Conservation (phyloP, 2,113 vertebrate genomes). For the Odobenus rosmarus region DNA sequence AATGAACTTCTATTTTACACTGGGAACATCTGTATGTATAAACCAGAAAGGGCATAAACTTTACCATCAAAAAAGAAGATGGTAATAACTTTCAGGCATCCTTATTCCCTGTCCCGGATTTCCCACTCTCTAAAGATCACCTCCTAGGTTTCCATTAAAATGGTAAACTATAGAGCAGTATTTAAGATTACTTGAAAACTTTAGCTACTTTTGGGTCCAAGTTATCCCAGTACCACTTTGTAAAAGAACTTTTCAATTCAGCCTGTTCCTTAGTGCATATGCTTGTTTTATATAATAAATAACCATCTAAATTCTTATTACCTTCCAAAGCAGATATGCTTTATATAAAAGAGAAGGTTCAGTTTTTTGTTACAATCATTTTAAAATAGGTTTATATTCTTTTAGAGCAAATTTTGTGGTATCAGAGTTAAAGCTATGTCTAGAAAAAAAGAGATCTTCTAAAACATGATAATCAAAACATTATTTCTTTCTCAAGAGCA, state of each 20-base stretch:
- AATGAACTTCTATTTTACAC: not conserved
- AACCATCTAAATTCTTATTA: not conserved
- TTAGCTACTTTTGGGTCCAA: not conserved
- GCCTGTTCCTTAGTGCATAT: not conserved
- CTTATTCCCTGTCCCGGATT: not conserved
- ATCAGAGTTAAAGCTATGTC: not conserved
- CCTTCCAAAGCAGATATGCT: not conserved
- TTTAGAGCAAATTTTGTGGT: not conserved
- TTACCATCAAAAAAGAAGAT: not conserved
- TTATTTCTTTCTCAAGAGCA: not conserved
- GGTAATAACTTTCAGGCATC: not conserved
- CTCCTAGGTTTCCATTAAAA: not conserved
- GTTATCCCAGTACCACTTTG: not conserved
- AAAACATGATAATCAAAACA: not conserved
- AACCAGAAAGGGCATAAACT: not conserved
- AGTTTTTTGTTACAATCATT: not conserved
- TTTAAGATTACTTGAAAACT: not conserved
- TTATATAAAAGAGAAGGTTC: not conserved
- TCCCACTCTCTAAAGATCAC: not conserved
- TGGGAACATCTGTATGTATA: not conserved
- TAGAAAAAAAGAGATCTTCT: not conserved
- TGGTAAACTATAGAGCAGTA: not conserved
- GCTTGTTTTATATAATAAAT: conserved; percentile 1
- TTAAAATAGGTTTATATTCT: not conserved
- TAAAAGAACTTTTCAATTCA: conserved; percentile 42